These are phyloP conservation scores for Eurytoma adleriae DNA, from an alignment of 2,888 invertebrate genomes.

Conservation along the genomic window DNA sequence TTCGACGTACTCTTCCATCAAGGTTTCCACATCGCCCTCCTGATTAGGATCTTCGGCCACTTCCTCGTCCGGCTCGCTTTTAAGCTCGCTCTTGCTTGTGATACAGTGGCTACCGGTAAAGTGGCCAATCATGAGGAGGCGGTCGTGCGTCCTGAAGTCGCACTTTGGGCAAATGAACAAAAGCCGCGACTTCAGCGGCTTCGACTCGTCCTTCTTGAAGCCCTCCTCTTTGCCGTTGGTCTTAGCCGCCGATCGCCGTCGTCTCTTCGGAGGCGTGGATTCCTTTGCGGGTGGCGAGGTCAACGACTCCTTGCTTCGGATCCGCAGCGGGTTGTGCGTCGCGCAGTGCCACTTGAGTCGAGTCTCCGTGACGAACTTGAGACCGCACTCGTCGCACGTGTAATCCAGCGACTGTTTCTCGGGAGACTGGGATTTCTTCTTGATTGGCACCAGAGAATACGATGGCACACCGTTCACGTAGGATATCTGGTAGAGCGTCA, in stretches of 20 bases:
- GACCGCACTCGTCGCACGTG: conserved; percentile 65
- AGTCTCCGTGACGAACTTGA: conserved; percentile 65
- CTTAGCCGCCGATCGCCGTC: neutral
- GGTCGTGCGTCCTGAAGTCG: conserved; percentile 38
- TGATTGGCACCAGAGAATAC: conserved; percentile 46
- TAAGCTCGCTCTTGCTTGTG: neutral
- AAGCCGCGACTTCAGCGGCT: conserved; percentile 6
- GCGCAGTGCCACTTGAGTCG: conserved; percentile 36
- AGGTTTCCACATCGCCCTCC: conserved; percentile 5
- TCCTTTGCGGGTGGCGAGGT: too few relatives aligned
- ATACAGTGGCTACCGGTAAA: conserved; percentile 20
- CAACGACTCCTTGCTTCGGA: neutral
- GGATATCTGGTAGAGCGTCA: conserved; percentile 45
- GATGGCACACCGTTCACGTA: conserved; percentile 41
- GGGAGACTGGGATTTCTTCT: conserved; percentile 2
- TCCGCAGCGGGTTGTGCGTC: conserved; percentile 43
- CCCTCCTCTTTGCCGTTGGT: too few relatives aligned
- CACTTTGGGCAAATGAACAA: conserved; percentile 50
- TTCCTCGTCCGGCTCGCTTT: neutral
- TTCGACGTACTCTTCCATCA: conserved; percentile 7
- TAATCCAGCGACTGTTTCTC: conserved; percentile 26
- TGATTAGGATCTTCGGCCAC: neutral
- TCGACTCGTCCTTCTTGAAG: neutral
- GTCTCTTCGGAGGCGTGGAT: neutral
- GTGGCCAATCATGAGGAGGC: conserved; percentile 36